Base-by-base conservation (phyloP, 2,797 vertebrate genomes). In the Momotus momota region DNA sequence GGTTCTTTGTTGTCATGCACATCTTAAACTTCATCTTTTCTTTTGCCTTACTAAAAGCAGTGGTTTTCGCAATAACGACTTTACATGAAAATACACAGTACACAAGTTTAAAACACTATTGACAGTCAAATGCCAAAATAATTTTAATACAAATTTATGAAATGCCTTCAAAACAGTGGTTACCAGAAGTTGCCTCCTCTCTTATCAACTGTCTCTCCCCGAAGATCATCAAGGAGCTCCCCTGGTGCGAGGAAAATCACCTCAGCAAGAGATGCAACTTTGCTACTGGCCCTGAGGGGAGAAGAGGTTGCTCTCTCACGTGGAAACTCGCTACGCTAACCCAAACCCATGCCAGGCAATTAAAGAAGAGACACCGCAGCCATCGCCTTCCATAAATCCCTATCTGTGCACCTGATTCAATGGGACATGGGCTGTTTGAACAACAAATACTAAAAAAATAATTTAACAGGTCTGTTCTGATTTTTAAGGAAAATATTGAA, bases 211-310 rank as follows among this genome's bases (percentile, higher is more conserved):
- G 14, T 6, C 57, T 60, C n/a, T 55, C 62, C 77, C 38, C 40
- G 25, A 77, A 80, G 52, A 7, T 7, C 14, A 84, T 22, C 70
- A 27, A 1, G 6, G 48, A 88, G 41, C 8, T 60, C 23, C 13
- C 61, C 12, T 26, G 10, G 40, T 65, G 45, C n/a, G 54, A 61
- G 14, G 21, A 72, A 55, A 80, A 85, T 7, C 67, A 81, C 26
- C 48, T 62, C 72, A 45, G 61, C 38, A 45, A 35, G 0, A 60
- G 33, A 74, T 58, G 18, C 52, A 43, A 14, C 18, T 40, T 78
- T 45, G 70, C 17, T 8, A 14, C 27, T n/a, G 29, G 33, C 43
- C 7, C 1, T 22, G 29, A 60, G 0, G 0, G n/a, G 4, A 86
- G 18, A 94, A 51, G 13, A 66, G 45, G 52, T 69, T 51, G 75